Base-by-base conservation (phyloP, 2,888 invertebrate species). In the Steinernema carpocapsae region DNA sequence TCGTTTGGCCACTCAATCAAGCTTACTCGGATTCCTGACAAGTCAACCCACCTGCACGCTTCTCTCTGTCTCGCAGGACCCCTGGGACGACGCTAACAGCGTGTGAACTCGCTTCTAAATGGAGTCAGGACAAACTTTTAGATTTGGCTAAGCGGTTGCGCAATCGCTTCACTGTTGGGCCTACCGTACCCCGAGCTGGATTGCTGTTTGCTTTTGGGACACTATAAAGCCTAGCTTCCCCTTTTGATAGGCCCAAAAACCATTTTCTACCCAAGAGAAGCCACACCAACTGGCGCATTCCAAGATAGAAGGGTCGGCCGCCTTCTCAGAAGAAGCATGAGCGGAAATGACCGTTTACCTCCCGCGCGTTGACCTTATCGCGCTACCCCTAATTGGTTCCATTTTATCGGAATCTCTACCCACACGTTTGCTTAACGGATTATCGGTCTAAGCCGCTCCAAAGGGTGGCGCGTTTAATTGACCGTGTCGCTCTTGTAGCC, bases 401-500 rank as follows among this genome's bases (percentile, higher is more conserved):
- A 52, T 22, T 52, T 52, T 52, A 22, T 52, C 52, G 52, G 52
- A 48, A 48, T 48, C 48, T 14, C 2, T 37, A 3, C 6, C 48
- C 3, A 17, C 24, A 7, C 24, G 52, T 52, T 52, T 52, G 52
- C 52, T 52, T 1, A 52, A 22, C 52, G 52, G 52, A 52, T 52
- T 52, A 52, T n/a, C 52, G 52, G 52, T 2, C 52, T 52, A 52
- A 52, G 52, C 52, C 52, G 24, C 52, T 52, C 37, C 37, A 52
- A 48, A 52, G 52, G 52, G 52, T 52, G 52, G 52, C 52, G 52
- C 52, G 24, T 52, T 52, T 52, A 52, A 52, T 52, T n/a, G 52
- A 52, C 52, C 52, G 52, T 52, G 52, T 24, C 24, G 24, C 52
- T 22, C 52, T 52, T 52, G 52, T 52, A 52, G 52, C 52, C 52